phyloP scores from a whole-genome alignment of 2,888 invertebrate genomes.

The Orgyia antiqua region DNA sequence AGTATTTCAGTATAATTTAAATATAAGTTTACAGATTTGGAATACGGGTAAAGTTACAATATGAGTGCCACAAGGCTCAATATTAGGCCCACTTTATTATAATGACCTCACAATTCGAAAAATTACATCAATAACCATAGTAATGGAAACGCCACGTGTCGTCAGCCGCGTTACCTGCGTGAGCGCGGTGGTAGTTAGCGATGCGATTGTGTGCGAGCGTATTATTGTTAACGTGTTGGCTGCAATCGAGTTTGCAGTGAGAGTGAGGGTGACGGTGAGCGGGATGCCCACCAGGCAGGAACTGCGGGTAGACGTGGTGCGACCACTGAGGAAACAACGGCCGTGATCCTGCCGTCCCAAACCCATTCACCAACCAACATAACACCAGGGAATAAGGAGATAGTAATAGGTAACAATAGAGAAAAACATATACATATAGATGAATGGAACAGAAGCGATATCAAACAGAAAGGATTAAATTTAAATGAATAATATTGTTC shows the following conservation, averaged over 20 bases:
- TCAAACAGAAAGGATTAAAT: slow-evolving; percentile 9
- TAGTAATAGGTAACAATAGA: slow-evolving; percentile 4
- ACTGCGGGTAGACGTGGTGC: slow-evolving; percentile 96
- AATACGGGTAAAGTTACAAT: not conserved
- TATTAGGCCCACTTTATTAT: not conserved
- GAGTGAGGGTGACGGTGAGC: slow-evolving; percentile 76
- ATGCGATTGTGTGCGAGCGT: slow-evolving; percentile 73
- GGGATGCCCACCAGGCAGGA: slow-evolving; percentile 93
- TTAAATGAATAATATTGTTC: slow-evolving; percentile 10
- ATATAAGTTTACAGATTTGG: not conserved
- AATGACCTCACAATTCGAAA: no score
- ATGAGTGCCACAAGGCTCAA: slow-evolving; percentile 1
- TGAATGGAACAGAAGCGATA: slow-evolving; percentile 3
- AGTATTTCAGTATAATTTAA: no score
- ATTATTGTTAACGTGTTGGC: slow-evolving; percentile 65
- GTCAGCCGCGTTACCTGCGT: slow-evolving; percentile 71
- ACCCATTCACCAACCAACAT: slow-evolving; percentile 5
- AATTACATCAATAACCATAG: no score
- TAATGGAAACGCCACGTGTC: slow-evolving; percentile 46
- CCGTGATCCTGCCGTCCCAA: slow-evolving; percentile 75
- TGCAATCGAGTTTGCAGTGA: slow-evolving; percentile 77
- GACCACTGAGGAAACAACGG: slow-evolving; percentile 97
- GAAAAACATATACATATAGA: slow-evolving; percentile 1
- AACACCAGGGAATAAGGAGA: slow-evolving; percentile 11
- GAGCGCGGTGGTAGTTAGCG: slow-evolving; percentile 75